Evolutionary conservation across 2,113 vertebrate genomes (phyloP).

Genomic region (Leucoraja erinaceus): DNA sequence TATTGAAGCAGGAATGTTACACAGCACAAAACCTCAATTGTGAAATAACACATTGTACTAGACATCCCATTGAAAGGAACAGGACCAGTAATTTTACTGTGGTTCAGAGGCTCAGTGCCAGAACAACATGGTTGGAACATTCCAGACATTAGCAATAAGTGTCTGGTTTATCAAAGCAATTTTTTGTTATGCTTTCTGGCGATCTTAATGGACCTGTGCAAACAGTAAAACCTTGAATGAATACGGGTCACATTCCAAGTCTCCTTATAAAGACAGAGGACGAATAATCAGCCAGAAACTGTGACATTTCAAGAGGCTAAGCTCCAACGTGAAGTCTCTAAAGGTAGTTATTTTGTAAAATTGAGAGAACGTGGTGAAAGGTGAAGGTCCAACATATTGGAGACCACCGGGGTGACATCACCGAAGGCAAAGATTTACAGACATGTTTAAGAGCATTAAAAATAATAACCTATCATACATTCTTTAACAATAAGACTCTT

Average conservation of each 20-base stretch:
- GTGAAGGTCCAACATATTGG: not conserved
- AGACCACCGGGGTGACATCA: not conserved
- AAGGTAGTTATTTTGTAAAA: too few species aligned
- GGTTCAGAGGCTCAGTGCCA: not conserved
- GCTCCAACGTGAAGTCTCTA: not conserved
- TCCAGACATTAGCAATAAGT: constrained; percentile 31
- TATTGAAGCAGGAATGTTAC: not conserved
- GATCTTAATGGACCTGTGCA: not conserved
- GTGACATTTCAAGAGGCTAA: not conserved
- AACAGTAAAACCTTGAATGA: not conserved
- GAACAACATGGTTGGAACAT: constrained; percentile 10
- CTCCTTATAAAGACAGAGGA: constrained; percentile 9
- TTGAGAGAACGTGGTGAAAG: not conserved
- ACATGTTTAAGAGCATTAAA: not conserved
- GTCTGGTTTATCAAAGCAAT: constrained; percentile 23
- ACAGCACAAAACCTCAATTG: not conserved
- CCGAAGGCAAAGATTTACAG: not conserved
- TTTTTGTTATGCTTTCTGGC: not conserved
- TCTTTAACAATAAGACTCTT: not conserved
- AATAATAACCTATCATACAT: not conserved
- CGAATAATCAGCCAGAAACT: not conserved
- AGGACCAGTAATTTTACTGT: not conserved
- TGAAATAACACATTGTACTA: constrained; percentile 8
- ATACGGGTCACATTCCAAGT: constrained; percentile 16
- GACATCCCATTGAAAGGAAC: not conserved